Evolutionary conservation across 2,888 invertebrate genomes (phyloP), one percentile per base, ranked within the genome.

Genomic region (Anoplius nigerrimus): DNA sequence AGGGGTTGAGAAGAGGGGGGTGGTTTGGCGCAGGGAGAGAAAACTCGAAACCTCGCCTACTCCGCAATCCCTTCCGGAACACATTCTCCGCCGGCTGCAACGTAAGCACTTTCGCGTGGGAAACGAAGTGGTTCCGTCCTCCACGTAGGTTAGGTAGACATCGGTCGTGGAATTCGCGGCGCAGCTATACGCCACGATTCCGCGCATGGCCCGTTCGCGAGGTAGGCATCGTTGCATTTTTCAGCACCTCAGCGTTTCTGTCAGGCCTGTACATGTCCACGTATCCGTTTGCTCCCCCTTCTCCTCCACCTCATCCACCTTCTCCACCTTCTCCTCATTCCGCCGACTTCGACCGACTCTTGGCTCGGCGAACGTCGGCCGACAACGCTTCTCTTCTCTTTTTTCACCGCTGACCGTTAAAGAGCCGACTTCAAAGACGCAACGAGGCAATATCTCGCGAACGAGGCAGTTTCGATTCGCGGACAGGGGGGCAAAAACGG

Each of bases 21-120:
- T n/a, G 65, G 45, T 54, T 42, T 46, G 42, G 63, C 67, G 34
- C 67, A 61, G 58, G 62, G 54, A 66, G 59, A 54, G 51, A 63
- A 66, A 65, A 62, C 55, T 66, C 72, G 52, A 72, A 75, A 75
- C 71, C 68, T 72, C 67, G 53, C 27, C n/a, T 53, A 55, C 56
- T 68, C 66, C 70, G 70, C 74, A 71, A 72, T 76, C 75, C 71
- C 65, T 65, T 42, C 62, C 54, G 11, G 13, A 52, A 67, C 70
- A 72, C 66, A 22, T 61, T 73, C 67, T 64, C 58, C 71, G 68
- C 66, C 76, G 72, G 69, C 67, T 74, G 82, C 83, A 81, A 74
- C 81, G 85, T 81, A 82, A 84, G 85, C 85, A 83, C 80, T 86
- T 86, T 81, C 79, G 77, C 81, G 80, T 78, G 82, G 74, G 80